Base-by-base conservation (phyloP, 2,888 invertebrate species). In the Plemyria rubiginata region DNA sequence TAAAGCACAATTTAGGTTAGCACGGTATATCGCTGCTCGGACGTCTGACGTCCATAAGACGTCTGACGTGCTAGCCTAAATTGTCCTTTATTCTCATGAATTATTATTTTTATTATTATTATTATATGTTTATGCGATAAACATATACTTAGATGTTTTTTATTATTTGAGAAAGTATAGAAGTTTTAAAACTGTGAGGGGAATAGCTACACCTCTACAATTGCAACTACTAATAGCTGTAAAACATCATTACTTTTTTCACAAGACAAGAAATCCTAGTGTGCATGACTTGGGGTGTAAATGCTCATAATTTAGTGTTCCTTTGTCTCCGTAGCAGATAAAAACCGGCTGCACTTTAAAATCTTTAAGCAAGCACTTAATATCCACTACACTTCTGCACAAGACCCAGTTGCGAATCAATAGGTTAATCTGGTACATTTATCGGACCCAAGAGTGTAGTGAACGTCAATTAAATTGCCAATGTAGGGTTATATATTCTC, bases 361-460 rank as follows among this genome's bases (percentile, higher is more conserved):
- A 38, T 22, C 43, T 12, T 12, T 65, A 68, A 66, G 66, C 63
- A 53, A 50, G 52, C 60, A 64, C 66, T 68, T 62, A 64, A 65
- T 67, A 61, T 65, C 61, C 59, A 54, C 29, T 62, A 62, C 41
- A 55, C 64, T 62, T 65, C 50, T 49, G 53, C 50, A 41, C n/a
- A 46, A 59, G 60, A 54, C 54, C 48, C 22, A 43, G 54, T 51
- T 54, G 50, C 62, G 67, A 76, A 72, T 71, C 73, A 72, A 77
- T 77, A 67, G 69, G 65, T 73, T 77, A 72, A 75, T 78, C 76
- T 73, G 55, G 67, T 67, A 68, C 72, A 76, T 67, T 76, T 74
- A 77, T 76, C 58, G 73, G 70, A 70, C 77, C 71, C 56, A 55
- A 52, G 78, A 65, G 78, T 73, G 65, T 68, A 72, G 67, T 78